phyloP scores from a whole-genome alignment of 2,797 vertebrate species.

The Oryzias sinensis region DNA sequence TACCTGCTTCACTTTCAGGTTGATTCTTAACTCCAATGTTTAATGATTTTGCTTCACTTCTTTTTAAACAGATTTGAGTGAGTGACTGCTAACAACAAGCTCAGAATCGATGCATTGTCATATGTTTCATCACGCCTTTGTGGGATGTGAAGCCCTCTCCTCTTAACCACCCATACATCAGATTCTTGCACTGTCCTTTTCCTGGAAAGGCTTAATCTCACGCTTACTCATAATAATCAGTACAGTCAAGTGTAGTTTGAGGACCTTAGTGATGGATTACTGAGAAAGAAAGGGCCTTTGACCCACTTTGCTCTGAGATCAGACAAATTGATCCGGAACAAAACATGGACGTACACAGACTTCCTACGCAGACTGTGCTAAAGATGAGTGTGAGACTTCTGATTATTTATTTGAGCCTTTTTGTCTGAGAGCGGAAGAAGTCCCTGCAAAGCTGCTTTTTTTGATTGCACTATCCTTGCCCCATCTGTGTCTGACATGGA shows the following conservation, averaged over 20 bases:
- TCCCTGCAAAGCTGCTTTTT: constrained; percentile 33
- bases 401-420: not conserved
- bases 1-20: not conserved
- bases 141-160: constrained; percentile 3
- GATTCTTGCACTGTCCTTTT: constrained; percentile 4
- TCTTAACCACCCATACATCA: not conserved
- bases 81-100: not conserved
- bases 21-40: not conserved
- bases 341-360: not conserved
- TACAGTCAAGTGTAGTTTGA: constrained; percentile 16
- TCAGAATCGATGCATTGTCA: constrained; percentile 3
- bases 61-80: constrained; percentile 40
- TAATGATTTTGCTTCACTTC: constrained; percentile 9
- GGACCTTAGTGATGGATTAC: constrained; percentile 27
- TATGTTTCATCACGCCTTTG: not conserved
- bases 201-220: constrained; percentile 2
- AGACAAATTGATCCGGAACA: not conserved
- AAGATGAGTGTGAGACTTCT: not conserved
- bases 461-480: constrained; percentile 2
- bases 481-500: constrained; percentile 5
- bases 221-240: constrained; percentile 6
- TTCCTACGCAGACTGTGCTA: not conserved
- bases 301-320: constrained; percentile 13
- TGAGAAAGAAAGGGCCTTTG: constrained; percentile 10
- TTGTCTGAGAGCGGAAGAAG: constrained; percentile 10